phyloP scores from a whole-genome alignment of 2,797 vertebrate genomes.

The Platyrinchus mystaceus region DNA sequence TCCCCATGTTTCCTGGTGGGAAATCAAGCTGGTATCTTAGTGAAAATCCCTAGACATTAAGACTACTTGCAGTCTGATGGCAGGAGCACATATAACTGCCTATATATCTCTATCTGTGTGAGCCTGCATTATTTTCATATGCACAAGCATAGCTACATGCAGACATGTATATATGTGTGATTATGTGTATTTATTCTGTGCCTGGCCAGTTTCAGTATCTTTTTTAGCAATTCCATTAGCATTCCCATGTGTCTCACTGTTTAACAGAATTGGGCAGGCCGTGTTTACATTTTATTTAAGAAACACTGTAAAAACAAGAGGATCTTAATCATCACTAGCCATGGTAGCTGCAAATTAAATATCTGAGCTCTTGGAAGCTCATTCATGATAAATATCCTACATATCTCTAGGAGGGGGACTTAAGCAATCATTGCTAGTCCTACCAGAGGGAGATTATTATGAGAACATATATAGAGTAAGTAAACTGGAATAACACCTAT shows the following conservation, averaged over 20 bases:
- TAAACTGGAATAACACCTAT: background rate
- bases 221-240: constrained; percentile 20
- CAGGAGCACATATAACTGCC: background rate
- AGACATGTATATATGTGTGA: background rate
- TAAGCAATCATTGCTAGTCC: background rate
- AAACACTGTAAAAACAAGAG: constrained; percentile 37
- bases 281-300: constrained; percentile 43
- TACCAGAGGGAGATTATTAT: background rate
- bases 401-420: background rate
- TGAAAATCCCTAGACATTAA: constrained; percentile 20
- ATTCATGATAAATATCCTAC: background rate
- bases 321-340: constrained; percentile 56
- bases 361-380: constrained; percentile 30
- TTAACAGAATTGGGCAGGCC: constrained; percentile 16
- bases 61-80: background rate
- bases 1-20: constrained; percentile 39
- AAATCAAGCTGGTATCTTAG: constrained; percentile 56
- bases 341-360: constrained; percentile 34
- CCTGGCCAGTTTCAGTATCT: background rate
- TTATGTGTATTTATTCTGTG: background rate
- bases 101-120: background rate
- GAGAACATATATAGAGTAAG: background rate
- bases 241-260: background rate
- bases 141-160: background rate
- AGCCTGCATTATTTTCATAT: background rate